These are phyloP conservation scores for Zoanthus sansibaricus DNA, from an alignment of 92 coral and sea anemone genomes.

Conservation along the genomic window DNA sequence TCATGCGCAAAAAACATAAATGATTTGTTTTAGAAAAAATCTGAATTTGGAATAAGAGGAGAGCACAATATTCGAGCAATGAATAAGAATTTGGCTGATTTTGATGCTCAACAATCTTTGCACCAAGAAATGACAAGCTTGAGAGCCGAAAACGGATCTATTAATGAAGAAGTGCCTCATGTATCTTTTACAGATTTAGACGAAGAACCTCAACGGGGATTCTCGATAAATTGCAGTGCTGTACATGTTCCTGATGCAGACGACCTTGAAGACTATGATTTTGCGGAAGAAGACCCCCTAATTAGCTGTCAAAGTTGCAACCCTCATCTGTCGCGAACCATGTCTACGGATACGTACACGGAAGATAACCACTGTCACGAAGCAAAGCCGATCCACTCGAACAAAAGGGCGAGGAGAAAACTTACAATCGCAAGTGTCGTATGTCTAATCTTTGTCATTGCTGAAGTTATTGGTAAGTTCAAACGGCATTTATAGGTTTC, in stretches of 20 bases:
- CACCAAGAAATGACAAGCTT: conserved; percentile 23
- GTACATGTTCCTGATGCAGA: not conserved
- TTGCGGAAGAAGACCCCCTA: conserved; percentile 52
- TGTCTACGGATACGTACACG: conserved; percentile 49
- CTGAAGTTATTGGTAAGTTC: conserved; percentile 91
- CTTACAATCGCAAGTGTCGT: conserved; percentile 89
- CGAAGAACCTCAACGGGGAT: not conserved
- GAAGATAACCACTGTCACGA: conserved; percentile 93
- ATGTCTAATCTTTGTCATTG: conserved; percentile 90
- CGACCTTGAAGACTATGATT: not conserved
- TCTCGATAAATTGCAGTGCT: conserved; percentile 20
- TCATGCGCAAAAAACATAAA: conserved; percentile 23
- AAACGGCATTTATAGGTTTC: not conserved
- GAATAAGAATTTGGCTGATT: not conserved
- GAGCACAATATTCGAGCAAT: not conserved
- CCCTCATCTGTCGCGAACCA: conserved; percentile 18
- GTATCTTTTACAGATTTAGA: not conserved
- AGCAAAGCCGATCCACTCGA: conserved; percentile 86
- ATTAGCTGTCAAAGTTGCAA: conserved; percentile 64
- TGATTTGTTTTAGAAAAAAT: not conserved
- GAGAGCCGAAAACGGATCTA: not conserved
- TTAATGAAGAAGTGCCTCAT: not conserved
- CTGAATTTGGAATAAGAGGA: no score
- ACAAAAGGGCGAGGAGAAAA: conserved; percentile 85
- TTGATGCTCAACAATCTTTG: not conserved